phyloP scores from a whole-genome alignment of 2,113 vertebrate genomes.

The Catharus fuscescens region DNA sequence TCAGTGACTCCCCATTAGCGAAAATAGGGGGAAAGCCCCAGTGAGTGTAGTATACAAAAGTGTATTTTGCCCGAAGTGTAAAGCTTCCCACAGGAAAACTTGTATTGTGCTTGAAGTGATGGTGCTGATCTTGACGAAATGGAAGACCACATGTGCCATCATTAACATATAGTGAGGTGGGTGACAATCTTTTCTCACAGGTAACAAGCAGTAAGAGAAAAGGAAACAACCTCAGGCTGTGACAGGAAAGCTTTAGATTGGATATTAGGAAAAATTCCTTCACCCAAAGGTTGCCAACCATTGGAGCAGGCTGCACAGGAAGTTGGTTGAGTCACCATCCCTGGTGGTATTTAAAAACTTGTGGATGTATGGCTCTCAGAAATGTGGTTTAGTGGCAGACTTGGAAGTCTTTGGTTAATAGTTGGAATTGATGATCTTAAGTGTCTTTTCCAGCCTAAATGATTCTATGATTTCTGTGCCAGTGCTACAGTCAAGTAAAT shows the following conservation, averaged over 20 bases:
- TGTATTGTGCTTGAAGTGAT: neutral
- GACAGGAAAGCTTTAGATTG: neutral
- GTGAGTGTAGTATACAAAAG: neutral
- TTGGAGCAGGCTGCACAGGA: neutral
- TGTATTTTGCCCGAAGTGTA: neutral
- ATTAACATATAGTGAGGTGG: rapidly evolving
- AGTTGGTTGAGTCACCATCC: neutral
- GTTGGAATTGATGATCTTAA: neutral
- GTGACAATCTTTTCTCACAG: neutral
- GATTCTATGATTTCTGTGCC: neutral
- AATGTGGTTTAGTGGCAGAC: neutral
- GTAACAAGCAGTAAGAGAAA: neutral
- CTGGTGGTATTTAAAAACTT: neutral
- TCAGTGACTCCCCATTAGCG: neutral
- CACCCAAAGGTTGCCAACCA: neutral
- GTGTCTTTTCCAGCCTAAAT: neutral
- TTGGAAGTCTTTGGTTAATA: neutral
- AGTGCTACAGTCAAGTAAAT: neutral
- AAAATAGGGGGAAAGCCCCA: neutral
- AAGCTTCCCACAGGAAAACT: neutral
- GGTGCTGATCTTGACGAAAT: neutral
- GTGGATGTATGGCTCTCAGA: neutral
- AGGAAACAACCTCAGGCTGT: neutral
- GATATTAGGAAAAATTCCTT: neutral
- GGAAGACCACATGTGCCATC: neutral